Evolutionary conservation across 2,113 vertebrate species (phyloP).

Genomic region (Ptyas mucosa): DNA sequence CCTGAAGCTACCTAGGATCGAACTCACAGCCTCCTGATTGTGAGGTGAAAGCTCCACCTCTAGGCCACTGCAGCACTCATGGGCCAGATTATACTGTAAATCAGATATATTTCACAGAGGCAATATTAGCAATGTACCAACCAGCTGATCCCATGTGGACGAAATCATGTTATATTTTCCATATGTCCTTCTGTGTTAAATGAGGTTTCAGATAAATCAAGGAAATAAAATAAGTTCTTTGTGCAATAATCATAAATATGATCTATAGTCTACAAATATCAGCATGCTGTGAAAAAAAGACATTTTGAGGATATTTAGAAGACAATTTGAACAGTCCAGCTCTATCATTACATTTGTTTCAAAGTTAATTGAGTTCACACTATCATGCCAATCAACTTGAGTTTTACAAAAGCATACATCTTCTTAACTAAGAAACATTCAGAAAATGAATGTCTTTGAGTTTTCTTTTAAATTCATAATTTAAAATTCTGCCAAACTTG

Average conservation of each 20-base stretch:
- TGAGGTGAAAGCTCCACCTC: too few species aligned
- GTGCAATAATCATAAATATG: constrained; percentile 16
- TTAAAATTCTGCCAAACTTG: background rate
- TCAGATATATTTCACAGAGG: constrained; percentile 7
- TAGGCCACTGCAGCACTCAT: too few species aligned
- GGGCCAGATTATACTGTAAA: background rate
- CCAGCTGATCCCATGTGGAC: background rate
- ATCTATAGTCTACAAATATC: constrained; percentile 31
- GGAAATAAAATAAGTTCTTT: background rate
- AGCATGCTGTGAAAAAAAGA: constrained; percentile 29
- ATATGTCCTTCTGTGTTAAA: constrained; percentile 13
- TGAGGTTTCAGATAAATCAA: constrained; percentile 11
- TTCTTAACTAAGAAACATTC: background rate
- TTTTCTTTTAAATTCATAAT: background rate
- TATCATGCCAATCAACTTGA: background rate
- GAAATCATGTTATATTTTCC: constrained; percentile 32
- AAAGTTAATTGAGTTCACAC: constrained; percentile 16
- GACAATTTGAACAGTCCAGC: background rate
- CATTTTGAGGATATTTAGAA: constrained; percentile 6
- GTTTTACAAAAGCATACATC: background rate
- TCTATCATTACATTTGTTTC: background rate
- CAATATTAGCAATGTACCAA: constrained; percentile 16
- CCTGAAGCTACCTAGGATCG: too few species aligned
- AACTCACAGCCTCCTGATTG: too few species aligned
- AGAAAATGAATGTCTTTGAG: background rate